Evolutionary conservation across 2,888 invertebrate species (phyloP), one percentile per base, ranked within the genome.

Genomic region (Cryptocephalus primarius): DNA sequence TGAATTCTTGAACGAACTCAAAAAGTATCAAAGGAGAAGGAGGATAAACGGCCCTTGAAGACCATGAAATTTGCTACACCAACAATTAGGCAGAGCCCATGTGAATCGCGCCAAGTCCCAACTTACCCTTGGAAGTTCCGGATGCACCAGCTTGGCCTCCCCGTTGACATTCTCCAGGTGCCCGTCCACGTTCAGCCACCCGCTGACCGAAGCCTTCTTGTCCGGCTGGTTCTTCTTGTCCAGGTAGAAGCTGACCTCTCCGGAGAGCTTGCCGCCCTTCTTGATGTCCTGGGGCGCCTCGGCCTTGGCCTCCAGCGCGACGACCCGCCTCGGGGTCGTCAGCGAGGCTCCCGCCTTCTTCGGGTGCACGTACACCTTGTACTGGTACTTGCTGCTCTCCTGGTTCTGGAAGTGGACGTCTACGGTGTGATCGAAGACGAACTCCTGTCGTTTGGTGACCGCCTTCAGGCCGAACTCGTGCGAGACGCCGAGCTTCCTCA

Each of bases 391-490:
- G 52, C 77, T 74, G 54, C 83, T 81, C 32, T 80, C 81, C 52
- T 81, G 78, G 1, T 75, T 73, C 59, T 82, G 80, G 54, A 88
- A 75, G 59, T 83, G 83, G n/a, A 85, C 69, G 60, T 85, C 84
- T 10, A 86, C 71, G 42, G 76, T 77, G 63, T 86, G 83, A 56
- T 84, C 82, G 33, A 77, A 66, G 31, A 73, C 70, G 39, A 75
- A 72, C 43, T 78, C 76, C 1, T 80, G 76, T 1, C 78, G 73
- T 43, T 76, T 77, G 31, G 79, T 82, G 48, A 75, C 78, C 1
- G 83, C 75, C 59, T 80, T 79, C 1, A 87, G 68, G 9, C 85
- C 85, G 55, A 87, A 82, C 61, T 88, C 86, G 31, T 85, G 83
- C 0, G 82, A 75, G 43, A 85, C 75, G 13, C 87, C 86, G 13